Evolutionary conservation across 1,140 invertebrate species (phyloP), one percentile per base, ranked within the genome.

Genomic region (Lerema accius): DNA sequence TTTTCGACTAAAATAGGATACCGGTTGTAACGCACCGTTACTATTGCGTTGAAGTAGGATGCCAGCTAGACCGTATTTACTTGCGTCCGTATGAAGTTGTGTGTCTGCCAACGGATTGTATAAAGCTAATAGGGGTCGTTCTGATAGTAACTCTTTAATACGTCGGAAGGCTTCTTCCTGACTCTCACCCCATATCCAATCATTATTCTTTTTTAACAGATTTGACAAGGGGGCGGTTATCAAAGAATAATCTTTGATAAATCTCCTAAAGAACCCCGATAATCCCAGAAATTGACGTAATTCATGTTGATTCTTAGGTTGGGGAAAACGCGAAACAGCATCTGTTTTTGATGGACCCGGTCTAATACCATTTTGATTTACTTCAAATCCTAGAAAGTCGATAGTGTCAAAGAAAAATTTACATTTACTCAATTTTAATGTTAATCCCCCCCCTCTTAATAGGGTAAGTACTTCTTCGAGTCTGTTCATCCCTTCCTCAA

Each of bases 1-100:
- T 13, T 56, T 37, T 13, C 64, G 40, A 49, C 64, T 66, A 9
- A 55, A 66, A 35, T 66, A 66, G 1, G 50, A 15, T n/a, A 63
- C 49, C 4, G 61, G 49, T 26, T 39, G 19, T 3, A 53, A 17
- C n/a, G 7, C n/a, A 16, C 42, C 40, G 11, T 39, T 43, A 11
- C 13, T 32, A 9, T 55, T 43, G 7, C 40, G 23, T 48, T 48
- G 45, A 1, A 48, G 6, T 14, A 48, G 19, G 15, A 60, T 49
- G 6, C 56, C 43, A 1, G 43, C 56, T 37, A 60, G 6, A 10
- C 56, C 56, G 4, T 6, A 4, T 40, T 60, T 46, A 4, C 56
- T 17, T 1, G 56, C 56, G 17, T 60, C 56, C 1, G 56, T 60
- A 14, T 60, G 45, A 9, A 60, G 15, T 49, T 60, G 19, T 6